Percentiles rank a stretch among this genome's conserved stretches.
These are phyloP conservation scores for Trididemnum clinides DNA, from an alignment of 23 tunicate genomes.

Conservation along the genomic window DNA sequence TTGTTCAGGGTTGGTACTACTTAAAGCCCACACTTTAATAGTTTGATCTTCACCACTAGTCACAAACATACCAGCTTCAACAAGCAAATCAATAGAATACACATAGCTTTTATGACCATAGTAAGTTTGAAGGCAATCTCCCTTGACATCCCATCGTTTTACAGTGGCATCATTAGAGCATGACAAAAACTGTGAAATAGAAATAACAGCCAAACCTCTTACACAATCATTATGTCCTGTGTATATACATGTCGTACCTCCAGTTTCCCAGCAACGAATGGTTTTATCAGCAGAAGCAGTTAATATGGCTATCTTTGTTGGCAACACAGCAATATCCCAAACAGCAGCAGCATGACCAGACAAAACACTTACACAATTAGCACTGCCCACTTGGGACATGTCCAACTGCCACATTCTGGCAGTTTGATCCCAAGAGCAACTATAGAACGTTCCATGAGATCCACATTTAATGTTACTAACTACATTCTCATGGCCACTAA, in stretches of 20 bases:
- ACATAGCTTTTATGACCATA: constrained; percentile 83
- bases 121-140: constrained; percentile 65
- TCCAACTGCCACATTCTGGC: constrained; percentile 63
- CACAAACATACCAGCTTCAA: constrained; percentile 32
- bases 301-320: constrained; percentile 27
- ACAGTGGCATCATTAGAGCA: constrained; percentile 83
- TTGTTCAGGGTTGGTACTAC: constrained; percentile 32
- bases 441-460: constrained; percentile 32
- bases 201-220: constrained; percentile 53
- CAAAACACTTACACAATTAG: constrained; percentile 24
- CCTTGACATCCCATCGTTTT: constrained; percentile 63
- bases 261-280: constrained; percentile 50
- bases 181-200: constrained; percentile 51
- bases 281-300: constrained; percentile 85
- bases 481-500: constrained; percentile 58
- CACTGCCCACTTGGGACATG: neutral
- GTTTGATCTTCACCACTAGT: constrained; percentile 76
- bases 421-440: constrained; percentile 90
- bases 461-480: constrained; percentile 30
- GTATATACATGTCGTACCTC: neutral
- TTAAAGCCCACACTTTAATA: constrained; percentile 51
- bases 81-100: constrained; percentile 50
- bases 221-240: constrained; percentile 81
- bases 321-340: constrained; percentile 63
- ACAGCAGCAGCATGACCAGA: constrained; percentile 76